Conservation (phyloP, 2,113 vertebrate genomes). For the Mixornis gularis region DNA sequence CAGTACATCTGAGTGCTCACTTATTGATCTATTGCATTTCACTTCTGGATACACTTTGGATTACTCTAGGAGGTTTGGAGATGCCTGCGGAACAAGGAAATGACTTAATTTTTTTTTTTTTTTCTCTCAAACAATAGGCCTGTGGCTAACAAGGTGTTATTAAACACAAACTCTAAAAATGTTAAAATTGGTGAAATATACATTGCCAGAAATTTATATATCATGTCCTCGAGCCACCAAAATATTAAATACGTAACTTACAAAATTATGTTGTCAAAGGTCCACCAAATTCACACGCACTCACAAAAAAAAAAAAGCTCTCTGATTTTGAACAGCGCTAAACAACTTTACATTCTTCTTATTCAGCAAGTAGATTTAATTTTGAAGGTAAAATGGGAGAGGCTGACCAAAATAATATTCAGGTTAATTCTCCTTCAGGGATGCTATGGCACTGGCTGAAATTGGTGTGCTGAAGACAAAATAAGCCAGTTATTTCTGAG, state of each 20-base stretch:
- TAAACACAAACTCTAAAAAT: not conserved
- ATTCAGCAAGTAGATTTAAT: not conserved
- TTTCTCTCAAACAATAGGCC: not conserved
- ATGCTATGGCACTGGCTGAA: not conserved
- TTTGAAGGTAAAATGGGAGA: not conserved
- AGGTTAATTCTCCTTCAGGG: not conserved
- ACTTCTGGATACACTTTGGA: not conserved
- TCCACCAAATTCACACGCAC: not conserved
- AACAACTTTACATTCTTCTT: not conserved
- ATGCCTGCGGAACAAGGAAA: not conserved
- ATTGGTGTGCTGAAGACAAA: not conserved
- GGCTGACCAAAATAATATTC: not conserved
- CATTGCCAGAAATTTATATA: not conserved
- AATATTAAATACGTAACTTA: not conserved
- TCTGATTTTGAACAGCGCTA: not conserved
- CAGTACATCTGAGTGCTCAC: accelerated
- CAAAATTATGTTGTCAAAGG: not conserved
- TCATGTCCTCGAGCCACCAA: not conserved
- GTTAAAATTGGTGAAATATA: not conserved
- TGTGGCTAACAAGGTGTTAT: not conserved
- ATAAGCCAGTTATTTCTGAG: not conserved
- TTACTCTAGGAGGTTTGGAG: not conserved
- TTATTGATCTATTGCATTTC: not conserved
- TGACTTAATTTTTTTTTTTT: not conserved
- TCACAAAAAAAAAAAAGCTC: not conserved